A percentile compares a stretch with the other conserved stretches of the same genome.
These are phyloP conservation scores for Cotesia vestalis DNA, from an alignment of 1,140 invertebrate species.

Conservation along the genomic window DNA sequence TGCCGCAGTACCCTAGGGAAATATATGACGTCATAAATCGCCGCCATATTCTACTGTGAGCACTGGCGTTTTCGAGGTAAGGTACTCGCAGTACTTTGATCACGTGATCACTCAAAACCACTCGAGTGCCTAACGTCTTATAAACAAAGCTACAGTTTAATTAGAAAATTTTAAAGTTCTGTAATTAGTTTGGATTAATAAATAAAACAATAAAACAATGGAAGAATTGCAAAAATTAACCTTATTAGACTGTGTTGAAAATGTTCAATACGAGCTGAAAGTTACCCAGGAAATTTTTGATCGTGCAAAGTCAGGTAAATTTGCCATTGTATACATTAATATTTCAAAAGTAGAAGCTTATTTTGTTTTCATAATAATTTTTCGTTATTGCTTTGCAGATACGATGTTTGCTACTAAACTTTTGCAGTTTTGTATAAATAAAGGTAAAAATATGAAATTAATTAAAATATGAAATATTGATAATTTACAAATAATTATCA, in stretches of 20 bases:
- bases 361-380: background rate
- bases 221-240: background rate
- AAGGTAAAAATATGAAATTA: background rate
- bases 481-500: background rate
- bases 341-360: background rate
- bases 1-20: too few species aligned
- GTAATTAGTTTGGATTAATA: background rate
- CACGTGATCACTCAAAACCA: conserved; percentile 1
- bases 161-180: background rate
- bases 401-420: background rate
- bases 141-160: too few species aligned
- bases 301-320: background rate
- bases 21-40: too few species aligned
- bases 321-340: background rate
- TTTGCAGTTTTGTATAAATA: background rate
- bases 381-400: background rate
- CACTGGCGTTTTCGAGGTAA: background rate
- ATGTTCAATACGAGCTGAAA: background rate
- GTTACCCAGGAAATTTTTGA: background rate
- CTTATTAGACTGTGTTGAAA: background rate
- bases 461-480: background rate
- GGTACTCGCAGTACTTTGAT: conserved; percentile 2
- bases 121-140: too few species aligned
- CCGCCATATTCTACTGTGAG: conserved; percentile 5
- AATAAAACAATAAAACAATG: background rate